Evolutionary conservation across 1,140 invertebrate genomes (phyloP).

Genomic region (Drosophila teissieri): DNA sequence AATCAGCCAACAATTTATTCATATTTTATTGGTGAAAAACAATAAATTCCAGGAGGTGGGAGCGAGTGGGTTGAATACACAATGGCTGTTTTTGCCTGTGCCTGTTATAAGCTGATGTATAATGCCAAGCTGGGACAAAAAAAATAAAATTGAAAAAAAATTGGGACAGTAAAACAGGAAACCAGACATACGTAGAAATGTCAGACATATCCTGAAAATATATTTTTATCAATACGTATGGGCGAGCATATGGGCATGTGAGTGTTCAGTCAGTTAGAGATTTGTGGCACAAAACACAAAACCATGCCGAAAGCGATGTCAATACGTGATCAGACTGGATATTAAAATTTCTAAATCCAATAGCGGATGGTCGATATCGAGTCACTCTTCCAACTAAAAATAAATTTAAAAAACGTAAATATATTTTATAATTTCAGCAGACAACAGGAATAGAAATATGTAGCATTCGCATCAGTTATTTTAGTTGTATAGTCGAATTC

Average conservation of each 20-base stretch:
- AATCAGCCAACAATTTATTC: constrained; percentile 58
- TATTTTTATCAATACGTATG: constrained; percentile 14
- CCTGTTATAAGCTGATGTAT: constrained; percentile 66
- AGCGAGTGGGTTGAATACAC: neutral
- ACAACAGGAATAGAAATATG: too few species aligned
- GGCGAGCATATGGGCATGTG: constrained; percentile 4
- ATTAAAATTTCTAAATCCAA: constrained; percentile 14
- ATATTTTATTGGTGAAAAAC: constrained; percentile 49
- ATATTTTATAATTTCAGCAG: too few species aligned
- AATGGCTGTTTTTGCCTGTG: constrained; percentile 3
- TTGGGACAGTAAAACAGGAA: constrained; percentile 51
- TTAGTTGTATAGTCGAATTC: too few species aligned
- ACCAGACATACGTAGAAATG: constrained; percentile 56
- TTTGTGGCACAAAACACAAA: constrained; percentile 45
- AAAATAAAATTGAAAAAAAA: too few species aligned
- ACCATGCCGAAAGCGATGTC: constrained; percentile 54
- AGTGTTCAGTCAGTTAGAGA: constrained; percentile 44
- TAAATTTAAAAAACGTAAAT: neutral
- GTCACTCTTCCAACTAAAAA: constrained; percentile 5
- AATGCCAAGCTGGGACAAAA: constrained; percentile 38
- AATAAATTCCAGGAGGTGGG: constrained; percentile 40
- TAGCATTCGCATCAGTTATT: too few species aligned
- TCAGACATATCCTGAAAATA: constrained; percentile 22
- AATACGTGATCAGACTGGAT: constrained; percentile 57
- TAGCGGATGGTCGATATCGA: neutral